phyloP scores from a whole-genome alignment of 1,140 invertebrate species.

The Vanessa tameamea region DNA sequence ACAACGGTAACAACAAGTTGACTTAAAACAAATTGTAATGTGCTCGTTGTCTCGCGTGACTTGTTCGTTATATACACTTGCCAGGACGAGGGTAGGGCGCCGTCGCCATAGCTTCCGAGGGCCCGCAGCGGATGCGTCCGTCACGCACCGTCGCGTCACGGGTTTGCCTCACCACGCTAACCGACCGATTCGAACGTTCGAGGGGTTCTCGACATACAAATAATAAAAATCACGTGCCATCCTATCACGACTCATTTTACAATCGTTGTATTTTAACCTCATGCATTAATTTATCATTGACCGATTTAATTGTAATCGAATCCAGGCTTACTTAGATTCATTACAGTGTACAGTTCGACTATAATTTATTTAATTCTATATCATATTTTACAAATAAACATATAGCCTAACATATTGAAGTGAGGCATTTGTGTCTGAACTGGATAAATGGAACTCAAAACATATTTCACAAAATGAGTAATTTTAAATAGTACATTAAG shows the following conservation, averaged over 20 bases:
- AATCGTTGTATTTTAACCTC: constrained; percentile 9
- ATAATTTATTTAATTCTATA: no score
- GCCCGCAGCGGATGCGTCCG: constrained; percentile 59
- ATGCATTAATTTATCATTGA: constrained; percentile 39
- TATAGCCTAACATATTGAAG: no score
- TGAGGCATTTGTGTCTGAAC: no score
- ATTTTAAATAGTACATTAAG: no score
- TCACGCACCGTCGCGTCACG: constrained; percentile 71
- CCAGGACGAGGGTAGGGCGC: constrained; percentile 50
- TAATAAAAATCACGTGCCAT: constrained; percentile 30
- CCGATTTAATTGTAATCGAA: constrained; percentile 42
- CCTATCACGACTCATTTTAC: neutral
- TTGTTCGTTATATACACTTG: constrained; percentile 40
- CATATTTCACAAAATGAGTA: no score
- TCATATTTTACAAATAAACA: no score
- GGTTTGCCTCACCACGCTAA: constrained; percentile 59
- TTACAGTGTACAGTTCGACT: neutral
- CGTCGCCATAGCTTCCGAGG: constrained; percentile 54
- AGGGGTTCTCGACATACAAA: constrained; percentile 23
- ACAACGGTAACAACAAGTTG: constrained; percentile 1
- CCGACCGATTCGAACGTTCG: constrained; percentile 45
- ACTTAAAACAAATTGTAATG: constrained; percentile 23
- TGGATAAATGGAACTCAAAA: no score
- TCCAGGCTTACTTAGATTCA: neutral
- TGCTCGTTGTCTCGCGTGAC: constrained; percentile 29